A percentile compares a stretch with the other conserved stretches of the same genome.
Evolutionary conservation across 2,113 vertebrate genomes (phyloP).

Genomic region (Micronisus gabar): DNA sequence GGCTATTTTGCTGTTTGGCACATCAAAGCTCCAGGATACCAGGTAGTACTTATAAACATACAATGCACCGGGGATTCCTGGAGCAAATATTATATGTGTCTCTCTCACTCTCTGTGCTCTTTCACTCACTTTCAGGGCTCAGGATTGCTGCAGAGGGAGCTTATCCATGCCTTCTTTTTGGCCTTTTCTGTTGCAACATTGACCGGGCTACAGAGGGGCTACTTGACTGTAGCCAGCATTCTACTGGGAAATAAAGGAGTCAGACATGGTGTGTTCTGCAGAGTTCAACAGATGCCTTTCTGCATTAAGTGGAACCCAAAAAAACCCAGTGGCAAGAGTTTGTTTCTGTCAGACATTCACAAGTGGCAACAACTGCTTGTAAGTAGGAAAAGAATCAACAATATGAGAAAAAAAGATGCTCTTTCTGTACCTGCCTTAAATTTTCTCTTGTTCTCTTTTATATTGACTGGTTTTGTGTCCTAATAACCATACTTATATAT

Average conservation of each 20-base stretch:
- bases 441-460: not conserved
- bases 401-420: not conserved
- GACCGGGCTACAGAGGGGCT: not conserved
- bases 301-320: not conserved
- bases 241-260: not conserved
- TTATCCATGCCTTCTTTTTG: not conserved
- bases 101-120: not conserved
- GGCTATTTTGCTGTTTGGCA: slow-evolving; percentile 30
- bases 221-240: not conserved
- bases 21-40: not conserved
- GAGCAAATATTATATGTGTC: not conserved
- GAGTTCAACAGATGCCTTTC: not conserved
- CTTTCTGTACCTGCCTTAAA: not conserved
- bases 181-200: not conserved
- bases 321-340: not conserved
- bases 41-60: slow-evolving; percentile 6
- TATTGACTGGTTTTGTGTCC: not conserved
- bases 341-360: not conserved
- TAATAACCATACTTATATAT: not conserved
- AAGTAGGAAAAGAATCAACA: not conserved
- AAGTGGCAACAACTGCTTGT: not conserved
- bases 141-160: not conserved
- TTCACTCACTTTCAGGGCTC: not conserved
- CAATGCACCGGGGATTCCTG: not conserved
- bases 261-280: not conserved